phyloP scores from a whole-genome alignment of 2,888 invertebrate species.

The Diplolepis rosae region DNA sequence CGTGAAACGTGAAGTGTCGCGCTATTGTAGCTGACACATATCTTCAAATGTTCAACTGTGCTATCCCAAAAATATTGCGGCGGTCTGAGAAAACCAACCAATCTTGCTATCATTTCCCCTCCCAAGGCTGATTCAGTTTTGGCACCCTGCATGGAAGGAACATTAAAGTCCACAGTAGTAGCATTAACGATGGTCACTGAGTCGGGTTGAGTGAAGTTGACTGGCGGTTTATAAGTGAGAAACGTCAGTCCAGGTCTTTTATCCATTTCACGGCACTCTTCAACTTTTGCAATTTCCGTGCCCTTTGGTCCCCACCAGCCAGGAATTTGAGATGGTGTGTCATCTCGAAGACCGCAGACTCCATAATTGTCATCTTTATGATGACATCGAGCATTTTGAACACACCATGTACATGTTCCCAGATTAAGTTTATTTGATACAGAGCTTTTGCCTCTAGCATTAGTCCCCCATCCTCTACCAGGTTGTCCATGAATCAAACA shows the following conservation, averaged over 20 bases:
- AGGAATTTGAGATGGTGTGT: constrained; percentile 86
- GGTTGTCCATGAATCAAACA: constrained; percentile 88
- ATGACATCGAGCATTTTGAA: constrained; percentile 93
- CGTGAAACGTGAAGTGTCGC: constrained; percentile 77
- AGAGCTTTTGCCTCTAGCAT: constrained; percentile 73
- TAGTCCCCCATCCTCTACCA: constrained; percentile 73
- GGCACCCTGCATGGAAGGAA: constrained; percentile 80
- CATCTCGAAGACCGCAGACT: constrained; percentile 85
- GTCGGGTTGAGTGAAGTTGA: constrained; percentile 92
- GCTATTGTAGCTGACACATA: constrained; percentile 87
- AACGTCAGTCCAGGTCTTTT: constrained; percentile 92
- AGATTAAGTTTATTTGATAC: constrained; percentile 86
- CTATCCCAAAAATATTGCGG: constrained; percentile 82
- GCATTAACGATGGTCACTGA: constrained; percentile 90
- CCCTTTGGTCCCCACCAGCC: constrained; percentile 95
- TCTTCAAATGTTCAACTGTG: constrained; percentile 81
- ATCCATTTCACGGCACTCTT: constrained; percentile 86
- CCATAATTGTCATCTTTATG: constrained; percentile 89
- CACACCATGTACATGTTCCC: constrained; percentile 93
- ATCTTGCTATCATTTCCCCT: constrained; percentile 84
- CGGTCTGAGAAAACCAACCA: constrained; percentile 89
- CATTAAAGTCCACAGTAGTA: constrained; percentile 86
- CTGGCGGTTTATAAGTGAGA: constrained; percentile 90
- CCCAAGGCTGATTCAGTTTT: constrained; percentile 81
- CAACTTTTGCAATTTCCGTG: constrained; percentile 82